Evolutionary conservation across 1,140 invertebrate species (phyloP).

Genomic region (Daktulosphaira vitifoliae): DNA sequence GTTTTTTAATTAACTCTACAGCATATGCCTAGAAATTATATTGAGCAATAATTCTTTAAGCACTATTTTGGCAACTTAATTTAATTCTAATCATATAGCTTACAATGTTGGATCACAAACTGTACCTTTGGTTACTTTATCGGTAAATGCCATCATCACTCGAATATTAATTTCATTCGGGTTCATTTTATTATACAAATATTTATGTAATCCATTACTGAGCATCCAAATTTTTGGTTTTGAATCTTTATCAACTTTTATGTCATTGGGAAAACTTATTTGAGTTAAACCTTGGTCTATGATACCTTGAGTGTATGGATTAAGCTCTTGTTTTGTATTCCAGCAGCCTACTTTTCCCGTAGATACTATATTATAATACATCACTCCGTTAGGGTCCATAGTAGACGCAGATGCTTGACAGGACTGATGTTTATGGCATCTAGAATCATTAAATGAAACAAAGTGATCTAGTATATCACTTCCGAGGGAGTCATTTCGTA

Average conservation of each 20-base stretch:
- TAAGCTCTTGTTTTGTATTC: conserved; percentile 48
- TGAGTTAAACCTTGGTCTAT: conserved; percentile 51
- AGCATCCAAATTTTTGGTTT: conserved; percentile 62
- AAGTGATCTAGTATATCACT: conserved; percentile 51
- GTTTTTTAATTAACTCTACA: no score
- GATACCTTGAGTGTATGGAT: conserved; percentile 50
- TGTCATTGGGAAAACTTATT: conserved; percentile 66
- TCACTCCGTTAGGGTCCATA: conserved; percentile 59
- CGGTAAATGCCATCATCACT: conserved; percentile 54
- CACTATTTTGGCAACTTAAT: not conserved
- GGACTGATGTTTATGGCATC: conserved; percentile 45
- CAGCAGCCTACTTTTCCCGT: conserved; percentile 66
- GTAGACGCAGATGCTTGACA: conserved; percentile 62
- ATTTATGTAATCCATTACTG: conserved; percentile 63
- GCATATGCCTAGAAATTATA: not conserved
- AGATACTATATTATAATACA: conserved; percentile 69
- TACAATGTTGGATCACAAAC: conserved; percentile 54
- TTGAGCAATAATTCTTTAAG: not conserved
- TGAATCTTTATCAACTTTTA: conserved; percentile 59
- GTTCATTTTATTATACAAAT: conserved; percentile 57
- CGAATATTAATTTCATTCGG: conserved; percentile 60
- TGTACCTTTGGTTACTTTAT: conserved; percentile 53
- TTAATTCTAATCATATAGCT: not conserved
- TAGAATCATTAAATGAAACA: conserved; percentile 48
- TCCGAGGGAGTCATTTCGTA: conserved; percentile 50